A percentile compares a stretch with the other conserved stretches of the same genome.
These are phyloP conservation scores for Tychaedon coryphoeus DNA, from an alignment of 2,113 vertebrate species.

Conservation along the genomic window DNA sequence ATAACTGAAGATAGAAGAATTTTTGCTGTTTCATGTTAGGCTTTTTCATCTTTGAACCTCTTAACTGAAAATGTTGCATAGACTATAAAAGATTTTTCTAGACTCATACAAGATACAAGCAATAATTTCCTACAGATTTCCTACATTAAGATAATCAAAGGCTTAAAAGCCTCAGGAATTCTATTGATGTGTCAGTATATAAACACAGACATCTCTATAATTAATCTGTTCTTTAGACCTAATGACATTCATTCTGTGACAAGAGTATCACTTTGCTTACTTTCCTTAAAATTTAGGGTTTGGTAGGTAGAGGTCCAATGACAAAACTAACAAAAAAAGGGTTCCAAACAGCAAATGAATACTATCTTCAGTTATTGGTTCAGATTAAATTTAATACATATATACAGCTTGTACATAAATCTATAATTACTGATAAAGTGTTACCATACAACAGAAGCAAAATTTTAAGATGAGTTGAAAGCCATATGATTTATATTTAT, in stretches of 20 bases:
- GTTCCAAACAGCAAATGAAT: slow-evolving; percentile 73
- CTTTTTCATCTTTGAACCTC: neutral
- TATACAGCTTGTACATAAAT: slow-evolving; percentile 42
- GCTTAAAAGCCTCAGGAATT: slow-evolving; percentile 9
- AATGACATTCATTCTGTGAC: neutral
- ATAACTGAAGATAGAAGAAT: slow-evolving; percentile 75
- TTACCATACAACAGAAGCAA: slow-evolving; percentile 54
- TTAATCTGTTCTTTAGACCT: slow-evolving; percentile 25
- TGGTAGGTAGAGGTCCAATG: neutral
- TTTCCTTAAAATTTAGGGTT: slow-evolving; percentile 20
- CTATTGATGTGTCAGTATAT: neutral
- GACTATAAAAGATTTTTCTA: neutral
- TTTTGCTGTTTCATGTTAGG: slow-evolving; percentile 72
- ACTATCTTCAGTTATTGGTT: slow-evolving; percentile 74
- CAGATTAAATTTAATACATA: slow-evolving; percentile 57
- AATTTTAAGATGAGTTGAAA: slow-evolving; percentile 58
- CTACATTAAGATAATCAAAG: slow-evolving; percentile 21
- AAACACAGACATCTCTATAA: neutral
- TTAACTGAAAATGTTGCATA: neutral
- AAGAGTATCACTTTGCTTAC: neutral
- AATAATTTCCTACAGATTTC: slow-evolving; percentile 4
- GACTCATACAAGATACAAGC: neutral
- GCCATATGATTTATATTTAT: slow-evolving; percentile 40
- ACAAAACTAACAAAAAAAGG: slow-evolving; percentile 28
- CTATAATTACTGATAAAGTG: slow-evolving; percentile 25